A percentile compares a stretch with the other conserved stretches of the same genome.
Evolutionary conservation across 2,113 vertebrate genomes (phyloP).

Genomic region (Fregata magnificens): DNA sequence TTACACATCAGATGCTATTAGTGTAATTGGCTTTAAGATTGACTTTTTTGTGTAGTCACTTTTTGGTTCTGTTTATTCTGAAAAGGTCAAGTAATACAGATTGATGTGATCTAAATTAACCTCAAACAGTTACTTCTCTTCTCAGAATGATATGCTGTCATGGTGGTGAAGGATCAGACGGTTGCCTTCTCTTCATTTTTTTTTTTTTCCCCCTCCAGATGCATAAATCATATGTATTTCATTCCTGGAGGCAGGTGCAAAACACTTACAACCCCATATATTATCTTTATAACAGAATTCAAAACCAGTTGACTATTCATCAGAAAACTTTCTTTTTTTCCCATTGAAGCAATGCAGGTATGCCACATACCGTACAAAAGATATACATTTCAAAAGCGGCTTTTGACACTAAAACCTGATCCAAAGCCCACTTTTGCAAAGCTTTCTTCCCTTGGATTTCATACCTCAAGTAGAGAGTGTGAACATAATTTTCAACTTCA

Average conservation of each 20-base stretch:
- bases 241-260: background rate
- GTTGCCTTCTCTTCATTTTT: background rate
- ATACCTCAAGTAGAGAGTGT: background rate
- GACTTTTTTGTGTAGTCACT: conserved; percentile 69
- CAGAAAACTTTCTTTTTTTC: background rate
- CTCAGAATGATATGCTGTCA: conserved; percentile 32
- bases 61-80: conserved; percentile 64
- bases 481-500: background rate
- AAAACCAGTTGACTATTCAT: background rate
- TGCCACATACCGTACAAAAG: background rate
- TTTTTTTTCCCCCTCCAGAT: background rate
- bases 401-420: background rate
- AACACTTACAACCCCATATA: background rate
- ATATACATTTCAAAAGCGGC: background rate
- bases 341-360: background rate
- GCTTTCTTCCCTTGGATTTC: background rate
- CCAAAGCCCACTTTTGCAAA: background rate
- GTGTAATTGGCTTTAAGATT: conserved; percentile 56
- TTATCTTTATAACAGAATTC: background rate
- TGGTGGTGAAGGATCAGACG: background rate
- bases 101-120: conserved; percentile 64
- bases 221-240: background rate
- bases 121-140: conserved; percentile 49
- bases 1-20: conserved; percentile 69
- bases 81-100: conserved; percentile 71